These are phyloP conservation scores for Synergus gifuensis DNA, from an alignment of 2,888 invertebrate species.

Conservation along the genomic window DNA sequence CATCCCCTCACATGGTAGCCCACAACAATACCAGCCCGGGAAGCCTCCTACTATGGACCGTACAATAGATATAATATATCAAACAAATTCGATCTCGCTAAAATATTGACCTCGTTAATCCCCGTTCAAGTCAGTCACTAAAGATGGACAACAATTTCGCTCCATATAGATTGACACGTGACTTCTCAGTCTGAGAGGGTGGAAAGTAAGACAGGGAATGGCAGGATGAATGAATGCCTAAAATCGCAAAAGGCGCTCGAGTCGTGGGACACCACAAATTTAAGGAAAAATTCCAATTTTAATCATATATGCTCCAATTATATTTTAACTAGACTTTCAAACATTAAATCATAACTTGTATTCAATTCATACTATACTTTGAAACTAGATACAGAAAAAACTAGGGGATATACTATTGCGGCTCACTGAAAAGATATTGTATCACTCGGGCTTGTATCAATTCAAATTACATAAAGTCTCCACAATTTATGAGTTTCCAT, in stretches of 20 bases:
- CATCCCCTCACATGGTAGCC: constrained; percentile 58
- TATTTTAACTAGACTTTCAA: too few relatives aligned
- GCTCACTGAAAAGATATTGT: too few relatives aligned
- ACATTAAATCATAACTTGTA: too few relatives aligned
- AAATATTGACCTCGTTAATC: constrained; percentile 68
- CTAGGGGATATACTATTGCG: too few relatives aligned
- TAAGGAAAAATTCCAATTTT: neutral
- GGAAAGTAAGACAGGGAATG: constrained; percentile 26
- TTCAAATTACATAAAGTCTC: too few relatives aligned
- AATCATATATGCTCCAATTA: too few relatives aligned
- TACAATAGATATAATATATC: constrained; percentile 72
- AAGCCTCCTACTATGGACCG: constrained; percentile 65
- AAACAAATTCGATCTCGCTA: constrained; percentile 68
- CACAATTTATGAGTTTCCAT: too few relatives aligned
- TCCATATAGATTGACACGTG: constrained; percentile 53
- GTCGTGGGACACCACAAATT: neutral
- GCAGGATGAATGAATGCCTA: constrained; percentile 40
- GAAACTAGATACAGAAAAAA: too few relatives aligned
- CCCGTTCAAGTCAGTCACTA: constrained; percentile 56
- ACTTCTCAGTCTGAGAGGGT: constrained; percentile 45
- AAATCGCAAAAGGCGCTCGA: constrained; percentile 14
- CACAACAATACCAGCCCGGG: constrained; percentile 61
- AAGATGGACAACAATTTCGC: constrained; percentile 63
- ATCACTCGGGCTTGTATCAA: too few relatives aligned
- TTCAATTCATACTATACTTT: too few relatives aligned